These are phyloP conservation scores for Creontiades dilutus DNA, from an alignment of 2,888 invertebrate species.

Conservation along the genomic window DNA sequence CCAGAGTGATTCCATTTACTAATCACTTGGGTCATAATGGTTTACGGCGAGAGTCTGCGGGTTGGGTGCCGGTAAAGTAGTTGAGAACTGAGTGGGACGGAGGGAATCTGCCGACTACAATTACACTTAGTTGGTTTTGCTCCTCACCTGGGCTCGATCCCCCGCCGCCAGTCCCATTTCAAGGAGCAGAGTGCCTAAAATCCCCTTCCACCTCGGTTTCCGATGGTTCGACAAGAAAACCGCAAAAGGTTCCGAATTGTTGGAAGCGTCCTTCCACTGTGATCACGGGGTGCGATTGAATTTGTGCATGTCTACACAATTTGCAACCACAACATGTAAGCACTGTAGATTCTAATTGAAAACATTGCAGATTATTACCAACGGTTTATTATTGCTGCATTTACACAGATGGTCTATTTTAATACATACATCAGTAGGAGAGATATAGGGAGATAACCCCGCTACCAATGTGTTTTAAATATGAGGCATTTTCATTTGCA, in stretches of 20 bases:
- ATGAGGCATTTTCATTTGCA: too few relatives aligned
- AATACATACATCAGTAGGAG: too few relatives aligned
- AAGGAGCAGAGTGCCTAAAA: neutral
- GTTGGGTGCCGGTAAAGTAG: neutral
- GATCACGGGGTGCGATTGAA: too few relatives aligned
- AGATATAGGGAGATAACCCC: too few relatives aligned
- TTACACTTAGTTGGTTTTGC: conserved; percentile 22
- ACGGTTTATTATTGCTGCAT: too few relatives aligned
- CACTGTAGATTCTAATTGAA: too few relatives aligned
- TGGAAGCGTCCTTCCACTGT: too few relatives aligned
- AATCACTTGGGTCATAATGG: conserved; percentile 15
- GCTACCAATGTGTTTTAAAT: too few relatives aligned
- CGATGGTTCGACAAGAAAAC: neutral
- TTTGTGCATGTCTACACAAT: too few relatives aligned
- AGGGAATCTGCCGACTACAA: neutral
- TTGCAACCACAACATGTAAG: too few relatives aligned
- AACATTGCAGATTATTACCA: too few relatives aligned
- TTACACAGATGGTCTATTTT: too few relatives aligned
- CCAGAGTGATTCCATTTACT: conserved; percentile 42
- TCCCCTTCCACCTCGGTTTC: neutral
- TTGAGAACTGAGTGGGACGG: conserved; percentile 2
- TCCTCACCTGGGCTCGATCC: conserved; percentile 6
- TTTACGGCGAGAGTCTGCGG: neutral
- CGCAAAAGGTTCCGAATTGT: neutral
- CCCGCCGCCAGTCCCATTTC: neutral